Percentiles rank a stretch among this genome's conserved stretches.
These are phyloP conservation scores for Tenualosa ilisha DNA, from an alignment of 2,797 vertebrate genomes.

Conservation along the genomic window DNA sequence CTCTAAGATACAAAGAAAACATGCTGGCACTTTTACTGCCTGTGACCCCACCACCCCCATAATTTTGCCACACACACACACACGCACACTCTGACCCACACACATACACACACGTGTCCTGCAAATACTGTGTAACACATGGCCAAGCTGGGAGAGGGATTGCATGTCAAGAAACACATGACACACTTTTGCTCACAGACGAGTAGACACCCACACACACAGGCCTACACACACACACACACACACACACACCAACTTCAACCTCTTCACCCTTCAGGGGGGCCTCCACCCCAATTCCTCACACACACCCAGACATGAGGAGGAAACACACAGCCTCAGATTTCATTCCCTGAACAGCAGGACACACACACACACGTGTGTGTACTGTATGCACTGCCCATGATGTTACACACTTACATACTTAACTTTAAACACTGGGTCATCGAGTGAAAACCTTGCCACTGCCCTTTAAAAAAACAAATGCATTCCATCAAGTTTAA, in stretches of 20 bases:
- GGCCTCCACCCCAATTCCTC: not conserved
- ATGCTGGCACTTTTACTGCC: not conserved
- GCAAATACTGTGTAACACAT: slow-evolving; percentile 14
- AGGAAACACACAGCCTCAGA: slow-evolving; percentile 63
- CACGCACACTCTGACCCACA: not conserved
- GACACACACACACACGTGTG: not conserved
- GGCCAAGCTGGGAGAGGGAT: not conserved
- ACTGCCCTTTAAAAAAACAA: slow-evolving; percentile 29
- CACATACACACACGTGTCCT: not conserved
- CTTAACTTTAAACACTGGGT: slow-evolving; percentile 12
- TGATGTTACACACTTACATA: not conserved
- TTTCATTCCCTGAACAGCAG: slow-evolving; percentile 62
- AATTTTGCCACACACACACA: not conserved
- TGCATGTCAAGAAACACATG: slow-evolving; percentile 1
- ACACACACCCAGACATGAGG: slow-evolving; percentile 38
- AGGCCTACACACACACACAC: not conserved
- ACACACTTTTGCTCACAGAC: not conserved
- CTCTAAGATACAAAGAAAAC: not conserved
- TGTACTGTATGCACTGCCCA: not conserved
- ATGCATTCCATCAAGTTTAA: slow-evolving; percentile 39
- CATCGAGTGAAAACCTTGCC: slow-evolving; percentile 1
- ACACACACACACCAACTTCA: not conserved
- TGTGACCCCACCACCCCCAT: not conserved
- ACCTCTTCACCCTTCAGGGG: not conserved
- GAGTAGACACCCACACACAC: not conserved